These are phyloP conservation scores for Nowickia ferox DNA, from an alignment of 2,888 invertebrate species.

Conservation along the genomic window DNA sequence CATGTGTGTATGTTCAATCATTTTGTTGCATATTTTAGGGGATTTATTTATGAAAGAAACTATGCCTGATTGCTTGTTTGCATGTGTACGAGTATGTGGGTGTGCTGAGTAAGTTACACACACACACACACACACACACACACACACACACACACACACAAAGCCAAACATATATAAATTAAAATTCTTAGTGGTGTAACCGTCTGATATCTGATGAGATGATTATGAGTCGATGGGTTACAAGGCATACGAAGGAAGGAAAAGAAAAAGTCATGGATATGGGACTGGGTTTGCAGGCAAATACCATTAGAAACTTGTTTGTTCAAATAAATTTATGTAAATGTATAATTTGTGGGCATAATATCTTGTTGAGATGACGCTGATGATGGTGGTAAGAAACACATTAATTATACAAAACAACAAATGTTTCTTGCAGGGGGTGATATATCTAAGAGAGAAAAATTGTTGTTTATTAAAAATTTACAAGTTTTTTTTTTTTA, in stretches of 20 bases:
- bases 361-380: not conserved
- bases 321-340: conserved; percentile 36
- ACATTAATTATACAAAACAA: conserved; percentile 13
- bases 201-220: conserved; percentile 1
- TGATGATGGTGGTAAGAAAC: not conserved
- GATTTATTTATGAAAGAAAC: conserved; percentile 12
- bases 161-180: conserved; percentile 9
- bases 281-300: not conserved
- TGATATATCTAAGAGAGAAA: too few relatives aligned
- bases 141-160: not conserved
- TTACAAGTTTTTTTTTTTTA: too few relatives aligned
- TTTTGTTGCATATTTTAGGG: conserved; percentile 33
- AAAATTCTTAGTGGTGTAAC: not conserved
- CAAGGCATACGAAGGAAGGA: not conserved
- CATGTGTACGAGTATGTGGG: too few relatives aligned
- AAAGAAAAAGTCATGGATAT: not conserved
- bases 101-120: too few relatives aligned
- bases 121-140: too few relatives aligned
- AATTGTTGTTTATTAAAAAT: too few relatives aligned
- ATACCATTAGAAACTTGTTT: conserved; percentile 4
- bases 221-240: not conserved
- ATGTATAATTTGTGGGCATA: conserved; percentile 29
- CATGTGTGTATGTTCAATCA: not conserved
- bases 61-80: not conserved
- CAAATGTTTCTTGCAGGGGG: not conserved